Conservation (phyloP, 2,113 vertebrate genomes). For the Rhinoderma darwinii region DNA sequence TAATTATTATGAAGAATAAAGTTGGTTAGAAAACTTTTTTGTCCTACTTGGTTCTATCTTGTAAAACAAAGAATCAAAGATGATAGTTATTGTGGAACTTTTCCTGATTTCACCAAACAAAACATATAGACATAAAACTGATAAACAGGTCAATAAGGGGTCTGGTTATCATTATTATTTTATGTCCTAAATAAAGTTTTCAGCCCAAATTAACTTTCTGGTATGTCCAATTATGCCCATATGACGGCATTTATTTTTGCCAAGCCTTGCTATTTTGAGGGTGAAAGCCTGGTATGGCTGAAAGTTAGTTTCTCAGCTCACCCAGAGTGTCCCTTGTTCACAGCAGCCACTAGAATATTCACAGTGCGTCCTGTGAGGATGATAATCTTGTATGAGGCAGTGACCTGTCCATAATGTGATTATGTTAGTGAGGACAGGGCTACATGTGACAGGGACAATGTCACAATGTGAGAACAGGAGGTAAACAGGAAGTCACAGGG, state of each 20-base stretch:
- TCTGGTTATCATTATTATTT: too few species aligned
- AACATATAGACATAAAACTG: too few species aligned
- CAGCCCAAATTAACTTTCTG: neutral
- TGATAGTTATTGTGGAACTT: neutral
- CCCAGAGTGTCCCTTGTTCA: neutral
- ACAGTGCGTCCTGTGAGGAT: slow-evolving; percentile 4
- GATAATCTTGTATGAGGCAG: slow-evolving; percentile 8
- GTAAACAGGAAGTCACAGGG: neutral
- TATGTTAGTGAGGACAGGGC: slow-evolving; percentile 4
- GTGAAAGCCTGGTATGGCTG: neutral
- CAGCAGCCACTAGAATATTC: neutral
- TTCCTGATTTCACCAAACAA: neutral
- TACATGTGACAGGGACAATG: slow-evolving; percentile 14
- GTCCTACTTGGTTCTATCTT: too few species aligned
- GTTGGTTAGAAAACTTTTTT: too few species aligned
- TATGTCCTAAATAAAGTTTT: too few species aligned
- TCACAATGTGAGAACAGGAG: neutral
- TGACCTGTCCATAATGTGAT: slow-evolving; percentile 27
- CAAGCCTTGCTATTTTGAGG: neutral
- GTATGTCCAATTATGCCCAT: neutral
- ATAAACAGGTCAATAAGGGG: too few species aligned
- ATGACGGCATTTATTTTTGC: neutral
- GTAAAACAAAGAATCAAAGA: neutral
- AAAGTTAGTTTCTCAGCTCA: neutral
- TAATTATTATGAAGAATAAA: neutral